Evolutionary conservation across 2,888 invertebrate genomes (phyloP).

Genomic region (Bombyx huttoni): DNA sequence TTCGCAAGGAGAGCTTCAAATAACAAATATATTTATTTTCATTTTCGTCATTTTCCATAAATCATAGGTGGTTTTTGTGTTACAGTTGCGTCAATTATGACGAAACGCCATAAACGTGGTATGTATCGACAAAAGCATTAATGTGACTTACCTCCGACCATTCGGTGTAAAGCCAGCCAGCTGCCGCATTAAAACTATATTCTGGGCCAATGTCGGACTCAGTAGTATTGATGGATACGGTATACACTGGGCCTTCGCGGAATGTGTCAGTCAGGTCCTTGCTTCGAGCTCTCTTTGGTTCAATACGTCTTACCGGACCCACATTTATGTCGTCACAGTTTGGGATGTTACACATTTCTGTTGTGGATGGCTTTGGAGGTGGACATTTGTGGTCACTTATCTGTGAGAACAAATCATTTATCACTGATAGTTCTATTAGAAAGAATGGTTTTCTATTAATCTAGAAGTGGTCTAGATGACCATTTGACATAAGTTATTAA

Average conservation of each 20-base stretch:
- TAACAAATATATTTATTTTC: background rate
- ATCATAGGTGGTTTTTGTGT: background rate
- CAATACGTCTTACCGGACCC: constrained; percentile 27
- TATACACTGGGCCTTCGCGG: constrained; percentile 51
- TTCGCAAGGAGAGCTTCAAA: background rate
- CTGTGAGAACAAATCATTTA: constrained; percentile 19
- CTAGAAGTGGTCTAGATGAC: no score
- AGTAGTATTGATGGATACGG: constrained; percentile 43
- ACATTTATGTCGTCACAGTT: constrained; percentile 26
- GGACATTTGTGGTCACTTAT: constrained; percentile 55
- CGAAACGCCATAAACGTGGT: background rate
- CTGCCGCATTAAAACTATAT: constrained; percentile 45
- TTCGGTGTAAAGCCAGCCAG: constrained; percentile 71
- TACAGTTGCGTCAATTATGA: background rate
- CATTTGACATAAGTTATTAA: constrained; percentile 10
- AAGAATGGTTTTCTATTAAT: no score
- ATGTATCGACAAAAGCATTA: background rate
- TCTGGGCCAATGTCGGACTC: constrained; percentile 48
- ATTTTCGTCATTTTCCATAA: background rate
- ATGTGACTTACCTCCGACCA: constrained; percentile 66
- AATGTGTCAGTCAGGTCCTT: constrained; percentile 46
- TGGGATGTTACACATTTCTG: constrained; percentile 44
- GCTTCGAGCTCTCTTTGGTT: constrained; percentile 25
- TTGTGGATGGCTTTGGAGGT: constrained; percentile 35
- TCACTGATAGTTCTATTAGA: background rate